Base-by-base conservation (phyloP, 2,888 invertebrate species). In the Trichogramma evanescens region DNA sequence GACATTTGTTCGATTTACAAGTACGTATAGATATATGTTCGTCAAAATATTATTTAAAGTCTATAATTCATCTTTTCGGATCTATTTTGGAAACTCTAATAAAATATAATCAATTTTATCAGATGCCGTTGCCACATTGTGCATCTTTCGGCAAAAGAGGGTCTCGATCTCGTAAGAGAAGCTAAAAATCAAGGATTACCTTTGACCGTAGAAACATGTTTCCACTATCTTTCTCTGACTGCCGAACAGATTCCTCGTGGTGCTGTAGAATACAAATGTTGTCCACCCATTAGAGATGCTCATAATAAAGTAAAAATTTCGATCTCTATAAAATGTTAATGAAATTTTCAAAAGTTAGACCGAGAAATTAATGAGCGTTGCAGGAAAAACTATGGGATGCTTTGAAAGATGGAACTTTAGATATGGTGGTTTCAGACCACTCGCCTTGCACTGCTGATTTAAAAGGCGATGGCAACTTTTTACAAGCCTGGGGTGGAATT, bases 401-500 rank as follows among this genome's bases (percentile, higher is more conserved):
- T 50, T 70, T 89, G 45, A 71, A 81, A 64, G 78, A 79, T 46
- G 83, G 82, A 43, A 79, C 80, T 52, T 74, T 89, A 54, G 66
- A 68, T 49, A 63, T 68, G 71, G 66, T 73, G 8, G 70, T 71
- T 6, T 73, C 73, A 5, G 72, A 73, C 60, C 73, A 73, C 57
- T 73, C 73, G 13, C 73, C 72, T 0, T 65, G 77, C 68, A 64
- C 72, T 1, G 69, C 70, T 9, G 67, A 74, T 13, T 63, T 76
- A 4, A 71, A 71, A 55, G 77, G 71, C 26, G 79, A 82, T 52
- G 84, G 84, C 41, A 82, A 88, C 69, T 88, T 88, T 69, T 71
- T 88, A 61, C 82, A 83, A 66, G 88, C 89, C 41, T 88, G 88
- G 87, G 88, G 88, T 42, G 89, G 89, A 52, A 86, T 89, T 62